Base-by-base conservation (phyloP, 2,797 vertebrate species). In the Darevskia nairensis region DNA sequence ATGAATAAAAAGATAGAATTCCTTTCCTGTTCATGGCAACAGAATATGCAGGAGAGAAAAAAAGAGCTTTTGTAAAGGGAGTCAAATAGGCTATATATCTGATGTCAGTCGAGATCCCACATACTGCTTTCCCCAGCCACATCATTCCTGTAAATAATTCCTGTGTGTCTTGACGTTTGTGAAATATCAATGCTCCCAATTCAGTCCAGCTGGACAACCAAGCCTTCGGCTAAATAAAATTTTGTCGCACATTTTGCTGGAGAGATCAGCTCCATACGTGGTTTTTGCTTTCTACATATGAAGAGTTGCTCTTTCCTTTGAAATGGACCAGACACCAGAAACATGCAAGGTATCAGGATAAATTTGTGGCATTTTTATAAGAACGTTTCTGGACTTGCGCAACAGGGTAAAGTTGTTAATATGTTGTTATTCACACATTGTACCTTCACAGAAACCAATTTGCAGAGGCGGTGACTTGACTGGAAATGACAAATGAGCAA, bases 11-110 rank as follows among this genome's bases (percentile, higher is more conserved):
- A 61, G 91, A 64, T 2, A 94, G 88, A 90, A 93, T 87, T 88
- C 85, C 88, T 69, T 81, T 89, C 88, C 94, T 90, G 93, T 90
- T 72, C 92, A 84, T 86, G 81, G 93, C 88, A 94, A 86, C 87
- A 90, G 90, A 82, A 91, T 89, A 85, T 71, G 87, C 85, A 84
- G 88, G 82, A 35, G 68, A 59, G 89, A 79, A 89, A 19, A 27
- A 68, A 46, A 41, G 25, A 25, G 32, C 55, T 93, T 91, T 87
- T 6, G 79, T 91, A 83, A 90, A 32, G 89, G 90, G 81, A 92
- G 88, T 92, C 92, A 71, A 86, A 94, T 91, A 86, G 0, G 69
- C 93, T 90, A 88, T 72, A 64, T 90, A 90, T 91, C 86, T 0
- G 8, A 92, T 88, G 92, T 90, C 69, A 77, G 11, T 85, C 89